Evolutionary conservation across 2,113 vertebrate species (phyloP).

Genomic region (Antechinus flavipes): DNA sequence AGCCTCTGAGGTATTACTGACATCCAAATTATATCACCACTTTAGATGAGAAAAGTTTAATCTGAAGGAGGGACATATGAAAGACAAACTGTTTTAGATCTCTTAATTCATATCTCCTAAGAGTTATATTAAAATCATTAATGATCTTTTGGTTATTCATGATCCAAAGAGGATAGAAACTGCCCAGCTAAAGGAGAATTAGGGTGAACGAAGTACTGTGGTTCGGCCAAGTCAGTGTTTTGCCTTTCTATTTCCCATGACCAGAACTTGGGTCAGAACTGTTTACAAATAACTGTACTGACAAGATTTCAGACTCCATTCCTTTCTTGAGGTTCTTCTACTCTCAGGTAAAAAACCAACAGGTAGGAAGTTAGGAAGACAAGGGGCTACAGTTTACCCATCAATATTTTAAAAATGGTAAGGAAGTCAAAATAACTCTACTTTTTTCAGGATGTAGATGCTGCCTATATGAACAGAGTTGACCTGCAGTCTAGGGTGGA

Average conservation of each 20-base stretch:
- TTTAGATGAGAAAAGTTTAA: background rate
- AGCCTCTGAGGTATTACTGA: background rate
- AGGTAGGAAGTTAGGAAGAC: constrained; percentile 29
- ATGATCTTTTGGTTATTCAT: background rate
- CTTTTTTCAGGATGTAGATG: constrained; percentile 84
- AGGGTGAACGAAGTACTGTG: background rate
- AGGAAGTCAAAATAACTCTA: background rate
- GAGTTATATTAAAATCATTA: background rate
- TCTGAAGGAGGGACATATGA: background rate
- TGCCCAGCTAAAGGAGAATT: background rate
- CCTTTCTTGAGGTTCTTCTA: background rate
- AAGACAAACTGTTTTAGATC: background rate
- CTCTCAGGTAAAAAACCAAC: background rate
- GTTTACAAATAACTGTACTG: background rate
- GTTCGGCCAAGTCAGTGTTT: background rate
- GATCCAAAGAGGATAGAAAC: background rate
- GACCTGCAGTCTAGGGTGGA: constrained; percentile 83
- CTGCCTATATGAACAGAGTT: constrained; percentile 80
- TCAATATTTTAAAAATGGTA: background rate
- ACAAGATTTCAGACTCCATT: constrained; percentile 4
- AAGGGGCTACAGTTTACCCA: background rate
- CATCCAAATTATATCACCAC: background rate
- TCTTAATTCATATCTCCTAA: background rate
- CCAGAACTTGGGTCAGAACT: background rate
- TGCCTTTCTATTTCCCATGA: background rate